Conservation (phyloP, 2,888 invertebrate species). For the Patella caerulea region DNA sequence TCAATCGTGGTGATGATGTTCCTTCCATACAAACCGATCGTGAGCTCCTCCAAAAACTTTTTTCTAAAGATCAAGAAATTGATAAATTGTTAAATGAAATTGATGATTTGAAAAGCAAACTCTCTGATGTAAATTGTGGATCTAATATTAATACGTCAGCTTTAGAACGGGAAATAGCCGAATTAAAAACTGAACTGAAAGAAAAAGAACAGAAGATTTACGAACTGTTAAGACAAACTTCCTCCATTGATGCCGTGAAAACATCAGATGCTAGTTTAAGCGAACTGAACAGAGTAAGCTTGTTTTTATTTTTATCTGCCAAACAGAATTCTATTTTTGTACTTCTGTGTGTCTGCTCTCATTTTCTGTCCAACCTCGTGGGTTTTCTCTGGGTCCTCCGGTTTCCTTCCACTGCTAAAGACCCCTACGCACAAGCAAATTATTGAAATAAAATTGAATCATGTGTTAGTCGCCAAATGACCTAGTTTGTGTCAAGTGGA, state of each 20-base stretch:
- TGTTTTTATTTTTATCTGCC: not conserved
- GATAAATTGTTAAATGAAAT: slow-evolving; percentile 28
- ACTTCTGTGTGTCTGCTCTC: not conserved
- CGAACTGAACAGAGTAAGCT: slow-evolving; percentile 32
- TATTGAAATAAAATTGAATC: too few relatives aligned
- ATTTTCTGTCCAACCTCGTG: too few relatives aligned
- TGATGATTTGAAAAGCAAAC: slow-evolving; percentile 34
- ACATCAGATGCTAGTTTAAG: slow-evolving; percentile 23
- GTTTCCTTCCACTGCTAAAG: too few relatives aligned
- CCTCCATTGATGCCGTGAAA: slow-evolving; percentile 8
- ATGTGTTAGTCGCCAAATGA: too few relatives aligned
- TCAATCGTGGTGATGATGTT: slow-evolving; percentile 14
- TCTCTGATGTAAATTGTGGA: slow-evolving; percentile 28
- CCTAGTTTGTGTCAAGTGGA: too few relatives aligned
- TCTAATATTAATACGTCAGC: slow-evolving; percentile 24
- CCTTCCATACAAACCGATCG: not conserved
- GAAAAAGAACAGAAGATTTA: slow-evolving; percentile 22
- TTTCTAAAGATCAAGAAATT: slow-evolving; percentile 12
- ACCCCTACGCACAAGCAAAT: too few relatives aligned
- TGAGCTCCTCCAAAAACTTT: slow-evolving; percentile 7
- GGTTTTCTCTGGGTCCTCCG: too few relatives aligned
- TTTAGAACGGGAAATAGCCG: slow-evolving; percentile 40
- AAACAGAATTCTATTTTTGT: not conserved
- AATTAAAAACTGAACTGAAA: slow-evolving; percentile 30
- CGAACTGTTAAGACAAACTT: slow-evolving; percentile 25